Conservation (phyloP, 2,113 vertebrate genomes). For the Rhynchomys soricoides region DNA sequence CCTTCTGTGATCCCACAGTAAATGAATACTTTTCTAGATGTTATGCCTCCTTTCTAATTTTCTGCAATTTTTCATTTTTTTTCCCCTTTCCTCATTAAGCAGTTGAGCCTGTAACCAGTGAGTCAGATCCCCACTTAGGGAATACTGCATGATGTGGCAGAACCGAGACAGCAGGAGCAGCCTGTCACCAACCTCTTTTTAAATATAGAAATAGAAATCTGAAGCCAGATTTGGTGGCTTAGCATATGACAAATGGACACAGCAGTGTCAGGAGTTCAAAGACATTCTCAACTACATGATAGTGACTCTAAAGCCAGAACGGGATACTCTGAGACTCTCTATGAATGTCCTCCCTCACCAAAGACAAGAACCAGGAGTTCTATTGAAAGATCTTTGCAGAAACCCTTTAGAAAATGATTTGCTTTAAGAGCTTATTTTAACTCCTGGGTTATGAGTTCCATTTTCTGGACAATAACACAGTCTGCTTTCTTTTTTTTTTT, state of each 20-base stretch:
- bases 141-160: not conserved
- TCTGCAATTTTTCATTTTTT: not conserved
- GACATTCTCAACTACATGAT: not conserved
- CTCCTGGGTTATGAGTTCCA: no score
- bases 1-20: not conserved
- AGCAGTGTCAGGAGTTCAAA: no score
- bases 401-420: not conserved
- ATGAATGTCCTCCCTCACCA: not conserved
- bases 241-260: not conserved
- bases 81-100: not conserved
- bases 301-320: not conserved
- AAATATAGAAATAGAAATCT: not conserved
- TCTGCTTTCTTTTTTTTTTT: no score
- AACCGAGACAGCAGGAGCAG: not conserved
- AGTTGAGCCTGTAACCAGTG: not conserved
- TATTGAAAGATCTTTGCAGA: not conserved
- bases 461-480: no score
- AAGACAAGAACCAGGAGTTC: not conserved
- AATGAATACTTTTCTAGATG: not conserved
- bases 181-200: no score
- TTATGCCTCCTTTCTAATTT: slow-evolving; percentile 5
- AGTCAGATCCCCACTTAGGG: not conserved
- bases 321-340: not conserved
- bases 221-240: not conserved
- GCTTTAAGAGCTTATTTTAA: not conserved